Evolutionary conservation across 2,797 vertebrate genomes (phyloP).

Genomic region (Gobionotothen gibberifrons): DNA sequence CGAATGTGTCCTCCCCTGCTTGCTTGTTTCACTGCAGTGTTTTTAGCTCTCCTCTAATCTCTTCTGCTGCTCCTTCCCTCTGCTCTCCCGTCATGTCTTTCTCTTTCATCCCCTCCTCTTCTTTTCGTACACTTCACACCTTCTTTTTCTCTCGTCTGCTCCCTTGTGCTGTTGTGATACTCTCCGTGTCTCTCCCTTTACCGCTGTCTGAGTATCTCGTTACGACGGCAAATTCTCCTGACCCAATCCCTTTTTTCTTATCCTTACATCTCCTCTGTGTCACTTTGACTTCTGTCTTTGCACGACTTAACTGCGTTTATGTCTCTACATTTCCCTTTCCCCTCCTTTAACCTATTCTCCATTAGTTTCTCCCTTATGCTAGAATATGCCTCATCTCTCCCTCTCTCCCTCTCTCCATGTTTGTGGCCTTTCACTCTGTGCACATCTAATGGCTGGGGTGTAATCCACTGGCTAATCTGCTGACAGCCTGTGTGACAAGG

Average conservation of each 20-base stretch:
- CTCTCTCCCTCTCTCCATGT: slow-evolving; percentile 69
- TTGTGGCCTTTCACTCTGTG: slow-evolving; percentile 83
- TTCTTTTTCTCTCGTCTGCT: slow-evolving; percentile 25
- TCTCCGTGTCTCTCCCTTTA: too few species aligned
- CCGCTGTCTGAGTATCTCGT: slow-evolving; percentile 50
- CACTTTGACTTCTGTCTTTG: slow-evolving; percentile 29
- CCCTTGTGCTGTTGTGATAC: slow-evolving; percentile 16
- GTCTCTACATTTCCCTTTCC: slow-evolving; percentile 14
- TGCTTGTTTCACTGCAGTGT: slow-evolving; percentile 29
- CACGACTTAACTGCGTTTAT: slow-evolving; percentile 30
- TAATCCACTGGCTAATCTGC: slow-evolving; percentile 89
- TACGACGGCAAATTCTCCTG: slow-evolving; percentile 38
- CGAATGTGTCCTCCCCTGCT: slow-evolving; percentile 36
- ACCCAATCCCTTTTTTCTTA: slow-evolving; percentile 34
- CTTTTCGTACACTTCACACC: slow-evolving; percentile 20
- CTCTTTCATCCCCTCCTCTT: slow-evolving; percentile 27
- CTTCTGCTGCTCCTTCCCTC: slow-evolving; percentile 13
- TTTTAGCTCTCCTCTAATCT: slow-evolving; percentile 48
- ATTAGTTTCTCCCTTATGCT: slow-evolving; percentile 28
- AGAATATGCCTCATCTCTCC: slow-evolving; percentile 33
- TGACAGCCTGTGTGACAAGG: slow-evolving; percentile 88
- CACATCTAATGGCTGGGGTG: slow-evolving; percentile 86
- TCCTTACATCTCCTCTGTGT: slow-evolving; percentile 31
- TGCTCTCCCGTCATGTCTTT: slow-evolving; percentile 25
- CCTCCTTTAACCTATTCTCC: slow-evolving; percentile 27